Evolutionary conservation across 1,140 invertebrate genomes (phyloP).

Genomic region (Spodoptera frugiperda): DNA sequence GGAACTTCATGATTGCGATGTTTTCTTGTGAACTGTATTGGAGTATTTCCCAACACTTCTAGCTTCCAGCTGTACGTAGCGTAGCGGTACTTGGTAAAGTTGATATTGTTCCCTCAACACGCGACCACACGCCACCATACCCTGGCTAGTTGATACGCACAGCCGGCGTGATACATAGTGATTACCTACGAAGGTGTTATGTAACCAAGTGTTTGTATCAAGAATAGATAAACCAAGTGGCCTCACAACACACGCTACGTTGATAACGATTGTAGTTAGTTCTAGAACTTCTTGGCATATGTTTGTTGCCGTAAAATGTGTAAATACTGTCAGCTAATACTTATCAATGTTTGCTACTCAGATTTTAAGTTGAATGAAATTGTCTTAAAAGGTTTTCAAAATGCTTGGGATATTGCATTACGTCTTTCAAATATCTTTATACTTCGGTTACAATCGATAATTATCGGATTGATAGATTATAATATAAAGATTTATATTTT

Average conservation of each 20-base stretch:
- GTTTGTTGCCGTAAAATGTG: slow-evolving; percentile 29
- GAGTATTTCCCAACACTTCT: not conserved
- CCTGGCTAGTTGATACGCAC: not conserved
- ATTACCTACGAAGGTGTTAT: slow-evolving; percentile 26
- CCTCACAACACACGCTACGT: slow-evolving; percentile 14
- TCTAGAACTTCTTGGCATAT: slow-evolving; percentile 33
- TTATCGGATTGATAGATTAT: no score
- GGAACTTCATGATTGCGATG: not conserved
- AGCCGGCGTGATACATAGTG: not conserved
- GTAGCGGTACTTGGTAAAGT: no score
- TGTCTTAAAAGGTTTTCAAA: slow-evolving; percentile 17
- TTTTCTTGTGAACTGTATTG: not conserved
- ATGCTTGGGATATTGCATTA: not conserved
- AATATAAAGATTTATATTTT: no score
- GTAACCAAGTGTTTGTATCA: slow-evolving; percentile 15
- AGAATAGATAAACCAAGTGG: slow-evolving; percentile 24
- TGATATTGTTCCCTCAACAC: no score
- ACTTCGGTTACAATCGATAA: not conserved
- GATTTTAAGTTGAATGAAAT: not conserved
- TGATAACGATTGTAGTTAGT: slow-evolving; percentile 23
- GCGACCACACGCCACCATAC: no score
- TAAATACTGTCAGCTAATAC: slow-evolving; percentile 32
- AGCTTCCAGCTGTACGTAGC: not conserved
- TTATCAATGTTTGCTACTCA: slow-evolving; percentile 14
- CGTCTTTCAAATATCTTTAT: not conserved